A percentile compares a stretch with the other conserved stretches of the same genome.
Evolutionary conservation across 2,113 vertebrate genomes (phyloP).

Genomic region (Austrofundulus limnaeus): DNA sequence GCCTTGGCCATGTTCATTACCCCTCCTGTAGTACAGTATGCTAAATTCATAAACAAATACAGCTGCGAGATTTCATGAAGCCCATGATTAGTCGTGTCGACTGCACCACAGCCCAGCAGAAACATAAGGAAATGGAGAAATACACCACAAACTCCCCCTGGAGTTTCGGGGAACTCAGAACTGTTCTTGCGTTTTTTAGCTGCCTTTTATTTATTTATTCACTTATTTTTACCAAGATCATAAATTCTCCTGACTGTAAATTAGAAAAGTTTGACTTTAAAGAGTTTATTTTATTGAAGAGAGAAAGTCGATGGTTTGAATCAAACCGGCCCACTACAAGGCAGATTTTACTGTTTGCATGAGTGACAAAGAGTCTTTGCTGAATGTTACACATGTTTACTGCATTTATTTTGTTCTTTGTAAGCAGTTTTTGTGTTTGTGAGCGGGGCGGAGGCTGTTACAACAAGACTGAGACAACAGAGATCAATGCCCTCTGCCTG

Average conservation of each 20-base stretch:
- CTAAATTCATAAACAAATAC: conserved; percentile 67
- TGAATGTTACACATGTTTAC: conserved; percentile 21
- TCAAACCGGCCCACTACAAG: conserved; percentile 17
- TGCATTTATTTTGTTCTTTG: conserved; percentile 10
- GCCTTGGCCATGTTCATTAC: conserved; percentile 49
- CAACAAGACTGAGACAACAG: conserved; percentile 50
- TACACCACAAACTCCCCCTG: conserved; percentile 31
- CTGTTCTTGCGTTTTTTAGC: conserved; percentile 40
- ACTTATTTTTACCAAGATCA: conserved; percentile 46
- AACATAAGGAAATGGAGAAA: conserved; percentile 32
- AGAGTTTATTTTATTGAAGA: conserved; percentile 39
- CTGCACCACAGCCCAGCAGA: conserved; percentile 38
- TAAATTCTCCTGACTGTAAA: conserved; percentile 45
- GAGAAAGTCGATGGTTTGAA: conserved; percentile 32
- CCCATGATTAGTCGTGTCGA: conserved; percentile 53
- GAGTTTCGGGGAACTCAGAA: conserved; percentile 42
- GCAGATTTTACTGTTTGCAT: neutral
- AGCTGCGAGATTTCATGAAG: conserved; percentile 60
- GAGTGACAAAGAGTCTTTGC: neutral
- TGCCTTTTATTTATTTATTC: no score
- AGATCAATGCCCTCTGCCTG: conserved; percentile 56
- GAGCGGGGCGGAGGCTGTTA: conserved; percentile 30
- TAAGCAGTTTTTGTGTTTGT: conserved; percentile 24
- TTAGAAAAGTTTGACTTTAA: conserved; percentile 39
- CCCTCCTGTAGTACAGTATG: conserved; percentile 47